Evolutionary conservation across 2,797 vertebrate species (phyloP).

Genomic region (Percopsis omiscomaycus): DNA sequence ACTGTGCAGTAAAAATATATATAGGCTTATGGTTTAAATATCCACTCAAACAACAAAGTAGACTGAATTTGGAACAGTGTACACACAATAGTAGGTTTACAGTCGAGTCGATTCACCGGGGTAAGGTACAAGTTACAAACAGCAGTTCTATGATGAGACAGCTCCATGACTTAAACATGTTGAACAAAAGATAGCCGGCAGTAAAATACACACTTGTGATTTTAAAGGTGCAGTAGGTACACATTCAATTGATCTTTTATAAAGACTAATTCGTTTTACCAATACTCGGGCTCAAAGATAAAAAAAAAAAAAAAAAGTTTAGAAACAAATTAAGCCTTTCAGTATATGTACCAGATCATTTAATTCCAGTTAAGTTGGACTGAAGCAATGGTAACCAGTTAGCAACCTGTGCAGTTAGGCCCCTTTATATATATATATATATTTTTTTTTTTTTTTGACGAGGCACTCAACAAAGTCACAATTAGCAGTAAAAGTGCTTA

Average conservation of each 20-base stretch:
- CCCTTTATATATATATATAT: background rate
- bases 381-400: no score
- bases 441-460: background rate
- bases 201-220: slow-evolving; percentile 30
- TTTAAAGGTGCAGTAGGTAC: background rate
- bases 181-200: slow-evolving; percentile 6
- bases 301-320: background rate
- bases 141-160: slow-evolving; percentile 32
- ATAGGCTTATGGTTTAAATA: slow-evolving; percentile 30
- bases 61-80: slow-evolving; percentile 17
- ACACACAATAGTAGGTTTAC: slow-evolving; percentile 29
- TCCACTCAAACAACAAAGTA: slow-evolving; percentile 26
- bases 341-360: slow-evolving; percentile 25
- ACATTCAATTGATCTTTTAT: slow-evolving; percentile 22
- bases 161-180: slow-evolving; percentile 2
- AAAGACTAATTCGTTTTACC: background rate
- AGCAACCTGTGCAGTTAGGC: no score
- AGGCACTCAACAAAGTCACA: slow-evolving; percentile 45
- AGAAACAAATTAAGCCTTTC: background rate
- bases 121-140: slow-evolving; percentile 22
- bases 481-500: slow-evolving; percentile 58
- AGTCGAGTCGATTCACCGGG: slow-evolving; percentile 42
- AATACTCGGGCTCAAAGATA: background rate
- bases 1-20: slow-evolving; percentile 29
- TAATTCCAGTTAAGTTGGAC: slow-evolving; percentile 42